phyloP scores from a whole-genome alignment of 2,888 invertebrate genomes.

The Melinaea marsaeus region DNA sequence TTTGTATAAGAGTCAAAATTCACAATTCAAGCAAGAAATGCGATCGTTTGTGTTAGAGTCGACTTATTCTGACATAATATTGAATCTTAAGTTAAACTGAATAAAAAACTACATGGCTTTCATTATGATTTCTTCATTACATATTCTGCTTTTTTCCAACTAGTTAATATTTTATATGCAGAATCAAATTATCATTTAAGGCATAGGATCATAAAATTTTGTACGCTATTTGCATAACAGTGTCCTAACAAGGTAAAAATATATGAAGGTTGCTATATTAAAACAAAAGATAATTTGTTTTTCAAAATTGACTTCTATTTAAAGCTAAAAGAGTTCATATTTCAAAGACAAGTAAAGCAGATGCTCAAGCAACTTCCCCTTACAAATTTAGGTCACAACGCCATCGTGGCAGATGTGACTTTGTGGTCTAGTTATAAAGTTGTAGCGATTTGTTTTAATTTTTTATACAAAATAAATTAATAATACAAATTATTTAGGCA shows the following conservation, averaged over 20 bases:
- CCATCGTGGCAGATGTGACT: constrained; percentile 22
- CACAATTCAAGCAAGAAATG: too few species aligned
- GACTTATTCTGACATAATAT: too few species aligned
- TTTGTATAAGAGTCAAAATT: too few species aligned
- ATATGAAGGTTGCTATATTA: background rate
- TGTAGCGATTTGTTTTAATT: constrained; percentile 2
- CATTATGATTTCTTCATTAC: too few species aligned
- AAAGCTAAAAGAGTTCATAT: background rate
- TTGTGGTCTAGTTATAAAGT: constrained; percentile 6
- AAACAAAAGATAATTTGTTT: constrained; percentile 1
- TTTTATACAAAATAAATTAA: background rate
- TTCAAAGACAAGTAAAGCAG: constrained; percentile 9
- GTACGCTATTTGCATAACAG: constrained; percentile 10
- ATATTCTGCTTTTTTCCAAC: too few species aligned
- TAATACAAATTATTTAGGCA: background rate
- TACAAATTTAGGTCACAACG: constrained; percentile 24
- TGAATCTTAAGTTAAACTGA: too few species aligned
- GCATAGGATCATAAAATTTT: constrained; percentile 11
- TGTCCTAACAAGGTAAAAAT: constrained; percentile 4
- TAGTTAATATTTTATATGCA: background rate
- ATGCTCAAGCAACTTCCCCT: constrained; percentile 16
- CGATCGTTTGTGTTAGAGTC: too few species aligned
- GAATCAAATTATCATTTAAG: background rate
- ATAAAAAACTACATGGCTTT: too few species aligned
- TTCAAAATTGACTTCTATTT: constrained; percentile 10